These are phyloP conservation scores for Amiota communis DNA, from an alignment of 2,888 invertebrate genomes.

Conservation along the genomic window DNA sequence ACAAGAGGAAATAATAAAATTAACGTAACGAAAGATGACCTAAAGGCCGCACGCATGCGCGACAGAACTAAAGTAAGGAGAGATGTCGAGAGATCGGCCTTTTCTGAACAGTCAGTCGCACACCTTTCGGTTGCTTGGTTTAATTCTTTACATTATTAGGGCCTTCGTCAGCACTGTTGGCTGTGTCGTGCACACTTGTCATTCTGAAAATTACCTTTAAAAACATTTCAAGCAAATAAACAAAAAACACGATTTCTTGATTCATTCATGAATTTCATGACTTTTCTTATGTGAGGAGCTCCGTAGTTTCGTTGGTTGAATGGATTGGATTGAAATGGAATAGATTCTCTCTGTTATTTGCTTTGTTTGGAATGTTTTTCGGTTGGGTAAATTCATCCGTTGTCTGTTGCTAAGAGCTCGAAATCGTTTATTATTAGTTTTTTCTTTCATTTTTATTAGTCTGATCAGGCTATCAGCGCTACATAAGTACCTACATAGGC, in stretches of 20 bases:
- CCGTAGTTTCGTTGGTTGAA: not conserved
- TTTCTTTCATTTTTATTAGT: slow-evolving; percentile 37
- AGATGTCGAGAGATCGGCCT: not conserved
- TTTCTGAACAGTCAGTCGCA: no score
- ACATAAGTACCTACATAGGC: not conserved
- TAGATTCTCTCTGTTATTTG: not conserved
- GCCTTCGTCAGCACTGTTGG: not conserved
- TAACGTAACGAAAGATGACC: no score
- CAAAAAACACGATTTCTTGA: slow-evolving; percentile 56
- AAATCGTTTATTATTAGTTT: slow-evolving; percentile 56
- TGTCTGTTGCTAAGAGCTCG: slow-evolving; percentile 55
- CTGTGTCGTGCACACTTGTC: slow-evolving; percentile 19
- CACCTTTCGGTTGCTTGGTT: no score
- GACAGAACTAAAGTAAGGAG: not conserved
- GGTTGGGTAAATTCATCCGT: slow-evolving; percentile 32
- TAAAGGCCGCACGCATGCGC: slow-evolving; percentile 4
- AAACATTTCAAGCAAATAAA: slow-evolving; percentile 13
- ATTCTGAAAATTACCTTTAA: slow-evolving; percentile 18
- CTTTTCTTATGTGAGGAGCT: slow-evolving; percentile 40
- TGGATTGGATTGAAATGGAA: not conserved
- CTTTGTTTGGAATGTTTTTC: slow-evolving; percentile 26
- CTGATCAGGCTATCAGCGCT: not conserved
- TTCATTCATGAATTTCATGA: slow-evolving; percentile 64
- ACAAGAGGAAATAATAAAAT: no score
- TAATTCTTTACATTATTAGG: no score